Evolutionary conservation across 2,888 invertebrate genomes (phyloP).

Genomic region (Spisula solida): DNA sequence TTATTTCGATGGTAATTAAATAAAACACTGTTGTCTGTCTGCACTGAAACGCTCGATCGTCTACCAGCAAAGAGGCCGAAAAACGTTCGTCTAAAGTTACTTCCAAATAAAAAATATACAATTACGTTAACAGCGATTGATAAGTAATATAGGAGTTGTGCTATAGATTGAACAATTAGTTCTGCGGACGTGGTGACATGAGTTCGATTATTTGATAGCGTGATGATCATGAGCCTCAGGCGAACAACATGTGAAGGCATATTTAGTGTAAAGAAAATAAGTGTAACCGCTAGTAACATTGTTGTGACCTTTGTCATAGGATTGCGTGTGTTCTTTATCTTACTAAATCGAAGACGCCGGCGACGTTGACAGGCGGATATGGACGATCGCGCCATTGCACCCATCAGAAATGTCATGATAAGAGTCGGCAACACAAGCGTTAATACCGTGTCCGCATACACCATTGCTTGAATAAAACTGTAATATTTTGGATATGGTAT

Average conservation of each 20-base stretch:
- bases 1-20: background rate
- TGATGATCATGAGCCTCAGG: constrained; percentile 47
- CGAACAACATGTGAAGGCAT: constrained; percentile 78
- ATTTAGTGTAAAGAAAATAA: constrained; percentile 76
- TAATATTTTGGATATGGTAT: constrained; percentile 59
- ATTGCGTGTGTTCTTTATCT: background rate
- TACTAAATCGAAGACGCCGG: constrained; percentile 17
- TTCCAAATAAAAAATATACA: constrained; percentile 47
- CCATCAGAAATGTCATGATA: constrained; percentile 42
- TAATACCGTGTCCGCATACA: constrained; percentile 71
- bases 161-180: constrained; percentile 35
- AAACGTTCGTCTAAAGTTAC: constrained; percentile 36
- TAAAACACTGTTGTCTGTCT: constrained; percentile 22
- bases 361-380: constrained; percentile 25
- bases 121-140: constrained; percentile 47
- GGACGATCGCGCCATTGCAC: constrained; percentile 29
- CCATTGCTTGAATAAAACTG: constrained; percentile 68
- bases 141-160: constrained; percentile 47
- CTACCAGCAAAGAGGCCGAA: background rate
- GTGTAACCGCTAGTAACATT: constrained; percentile 77
- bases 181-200: constrained; percentile 18
- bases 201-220: background rate
- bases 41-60: background rate
- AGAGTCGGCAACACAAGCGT: constrained; percentile 54
- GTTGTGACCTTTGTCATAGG: constrained; percentile 72